Base-by-base conservation (phyloP, 30 jellyfish, hydroid and myxozoan species). In the Aurelia coerulea region DNA sequence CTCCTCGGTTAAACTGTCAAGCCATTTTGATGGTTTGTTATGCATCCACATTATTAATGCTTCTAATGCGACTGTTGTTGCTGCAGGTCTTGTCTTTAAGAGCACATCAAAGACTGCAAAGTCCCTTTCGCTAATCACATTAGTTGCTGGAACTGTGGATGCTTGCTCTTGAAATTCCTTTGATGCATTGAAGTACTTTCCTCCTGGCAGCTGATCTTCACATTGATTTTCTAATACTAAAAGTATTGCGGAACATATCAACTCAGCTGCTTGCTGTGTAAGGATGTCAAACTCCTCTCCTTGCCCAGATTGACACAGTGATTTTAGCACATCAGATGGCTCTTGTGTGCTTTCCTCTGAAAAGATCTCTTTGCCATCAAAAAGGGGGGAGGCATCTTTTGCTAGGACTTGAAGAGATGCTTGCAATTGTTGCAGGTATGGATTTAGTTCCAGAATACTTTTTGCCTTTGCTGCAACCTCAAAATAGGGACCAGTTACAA, bases 21-120 rank as follows among this genome's bases (percentile, higher is more conserved):
- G 87, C 87, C 87, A 76, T 4, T 76, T 35, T 16, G 67, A 13
- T 51, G 87, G 13, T 32, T 76, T 59, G 64, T 76, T 76, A 10
- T 35, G 13, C 19, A 46, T 23, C 87, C 87, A 76, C 87, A 76
- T 76, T 51, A 59, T 54, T 33, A 58, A 23, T 19, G 87, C 87
- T 58, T 76, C 79, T 18, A 76, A n/a, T 12, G 79, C 19, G 5
- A 51, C 33, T 5, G 64, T 52, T 2, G 79, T 76, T n/a, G 87
- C 87, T 41, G 35, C 58, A 18, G 84, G 87, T 12, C 39, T 54
- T 19, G 78, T 16, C 39, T 50, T 53, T 8, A 52, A 33, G 10
- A 76, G 78, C 52, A 52, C 41, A 50, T 76, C 84, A 76, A 54
- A 29, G 13, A 76, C 34, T 6, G 83, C 79, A 76, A 76, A 76